phyloP scores from a whole-genome alignment of 2,113 vertebrate genomes.

The Hydrolagus affinis region DNA sequence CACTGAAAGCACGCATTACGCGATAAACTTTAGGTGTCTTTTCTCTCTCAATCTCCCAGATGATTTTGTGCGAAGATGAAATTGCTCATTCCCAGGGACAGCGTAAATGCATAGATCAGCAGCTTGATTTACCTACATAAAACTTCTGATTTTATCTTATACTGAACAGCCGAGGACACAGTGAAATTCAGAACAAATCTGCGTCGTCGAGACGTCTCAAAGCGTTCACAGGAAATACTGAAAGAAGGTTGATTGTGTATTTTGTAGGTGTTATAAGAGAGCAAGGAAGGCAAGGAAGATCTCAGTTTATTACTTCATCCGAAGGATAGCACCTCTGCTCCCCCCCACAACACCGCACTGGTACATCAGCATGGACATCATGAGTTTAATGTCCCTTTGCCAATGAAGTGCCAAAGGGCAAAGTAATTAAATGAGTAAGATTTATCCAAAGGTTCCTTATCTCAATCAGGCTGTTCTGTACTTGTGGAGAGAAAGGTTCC shows the following conservation, averaged over 20 bases:
- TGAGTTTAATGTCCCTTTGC: conserved; percentile 52
- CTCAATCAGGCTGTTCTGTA: conserved; percentile 47
- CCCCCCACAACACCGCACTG: neutral
- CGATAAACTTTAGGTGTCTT: conserved; percentile 26
- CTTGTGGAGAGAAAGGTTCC: conserved; percentile 35
- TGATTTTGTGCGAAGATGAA: conserved; percentile 8
- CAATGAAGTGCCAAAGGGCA: conserved; percentile 54
- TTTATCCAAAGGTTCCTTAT: conserved; percentile 49
- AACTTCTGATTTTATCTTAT: neutral
- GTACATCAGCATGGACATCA: conserved; percentile 45
- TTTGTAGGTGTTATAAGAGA: conserved; percentile 46
- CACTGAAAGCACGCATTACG: conserved; percentile 36
- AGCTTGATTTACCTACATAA: neutral
- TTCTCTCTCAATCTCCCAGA: neutral
- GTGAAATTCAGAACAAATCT: neutral
- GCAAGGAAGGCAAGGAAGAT: conserved; percentile 47
- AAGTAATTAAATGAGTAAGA: conserved; percentile 59
- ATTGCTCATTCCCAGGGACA: neutral
- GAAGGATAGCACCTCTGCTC: too few relatives aligned
- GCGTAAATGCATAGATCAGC: neutral
- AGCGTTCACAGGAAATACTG: too few relatives aligned
- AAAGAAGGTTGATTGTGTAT: too few relatives aligned
- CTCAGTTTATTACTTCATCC: too few relatives aligned
- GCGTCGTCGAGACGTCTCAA: neutral
- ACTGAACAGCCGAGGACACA: neutral